phyloP scores from a whole-genome alignment of 2,888 invertebrate species.

The Oxycera nigricornis region DNA sequence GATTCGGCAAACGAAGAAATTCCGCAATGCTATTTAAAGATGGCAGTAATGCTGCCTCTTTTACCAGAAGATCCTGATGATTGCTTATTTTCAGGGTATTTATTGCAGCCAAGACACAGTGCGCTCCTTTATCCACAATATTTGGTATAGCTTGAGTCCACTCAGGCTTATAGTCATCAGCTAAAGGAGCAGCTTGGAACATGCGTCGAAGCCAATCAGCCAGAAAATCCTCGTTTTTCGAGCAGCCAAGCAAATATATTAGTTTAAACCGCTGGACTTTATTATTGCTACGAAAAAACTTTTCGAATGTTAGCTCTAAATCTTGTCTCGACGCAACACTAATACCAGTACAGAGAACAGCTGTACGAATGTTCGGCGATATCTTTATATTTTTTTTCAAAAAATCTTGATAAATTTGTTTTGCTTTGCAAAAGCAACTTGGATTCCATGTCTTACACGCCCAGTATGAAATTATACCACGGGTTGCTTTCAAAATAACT shows the following conservation, averaged over 20 bases:
- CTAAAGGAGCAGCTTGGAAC: background rate
- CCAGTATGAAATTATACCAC: background rate
- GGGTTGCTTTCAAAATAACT: background rate
- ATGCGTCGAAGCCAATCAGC: background rate
- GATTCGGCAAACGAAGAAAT: no score
- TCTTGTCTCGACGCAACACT: background rate
- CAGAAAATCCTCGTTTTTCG: background rate
- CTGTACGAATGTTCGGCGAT: background rate
- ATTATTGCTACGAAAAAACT: background rate
- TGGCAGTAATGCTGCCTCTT: background rate
- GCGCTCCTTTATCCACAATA: background rate
- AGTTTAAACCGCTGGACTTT: background rate
- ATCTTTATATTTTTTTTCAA: background rate
- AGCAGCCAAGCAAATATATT: background rate
- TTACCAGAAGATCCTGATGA: background rate
- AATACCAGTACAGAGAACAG: background rate
- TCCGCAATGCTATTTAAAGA: background rate
- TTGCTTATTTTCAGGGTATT: background rate
- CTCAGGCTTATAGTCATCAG: background rate
- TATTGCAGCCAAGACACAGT: background rate
- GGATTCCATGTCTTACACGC: slow-evolving; percentile 6
- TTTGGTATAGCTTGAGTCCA: background rate
- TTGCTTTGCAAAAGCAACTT: background rate
- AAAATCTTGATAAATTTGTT: background rate
- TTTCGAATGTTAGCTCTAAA: background rate